These are phyloP conservation scores for Mus pahari DNA, from an alignment of 2,113 vertebrate species.

Conservation along the genomic window DNA sequence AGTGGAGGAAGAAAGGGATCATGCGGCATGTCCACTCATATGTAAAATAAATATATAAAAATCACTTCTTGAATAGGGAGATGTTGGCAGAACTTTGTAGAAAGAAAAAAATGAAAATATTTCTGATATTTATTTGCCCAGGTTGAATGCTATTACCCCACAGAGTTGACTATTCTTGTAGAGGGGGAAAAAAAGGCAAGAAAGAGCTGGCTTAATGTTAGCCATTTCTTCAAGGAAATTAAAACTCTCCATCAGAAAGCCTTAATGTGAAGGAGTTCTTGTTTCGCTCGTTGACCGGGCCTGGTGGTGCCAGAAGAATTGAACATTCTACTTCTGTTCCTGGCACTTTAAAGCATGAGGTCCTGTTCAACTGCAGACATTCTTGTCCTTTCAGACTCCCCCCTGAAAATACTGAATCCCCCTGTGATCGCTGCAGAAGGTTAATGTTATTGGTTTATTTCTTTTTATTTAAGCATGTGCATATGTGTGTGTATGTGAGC, in stretches of 20 bases:
- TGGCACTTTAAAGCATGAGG: not conserved
- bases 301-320: slow-evolving; percentile 56
- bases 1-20: not conserved
- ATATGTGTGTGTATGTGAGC: not conserved
- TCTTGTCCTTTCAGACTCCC: not conserved
- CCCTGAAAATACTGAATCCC: not conserved
- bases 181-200: not conserved
- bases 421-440: not conserved
- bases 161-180: slow-evolving; percentile 52
- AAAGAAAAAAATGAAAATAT: slow-evolving; percentile 27
- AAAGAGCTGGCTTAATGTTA: slow-evolving; percentile 6
- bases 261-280: not conserved
- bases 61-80: slow-evolving; percentile 26
- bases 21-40: not conserved
- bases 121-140: slow-evolving; percentile 22
- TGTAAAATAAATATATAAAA: not conserved
- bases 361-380: not conserved
- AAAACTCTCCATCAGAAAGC: slow-evolving; percentile 55
- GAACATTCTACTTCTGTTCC: slow-evolving; percentile 49
- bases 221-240: slow-evolving; percentile 67
- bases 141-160: not conserved
- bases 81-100: slow-evolving; percentile 38
- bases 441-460: not conserved
- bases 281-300: slow-evolving; percentile 35
- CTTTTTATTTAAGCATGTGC: not conserved